These are phyloP conservation scores for Dasyprocta punctata DNA, from an alignment of 2,113 vertebrate species.

Conservation along the genomic window DNA sequence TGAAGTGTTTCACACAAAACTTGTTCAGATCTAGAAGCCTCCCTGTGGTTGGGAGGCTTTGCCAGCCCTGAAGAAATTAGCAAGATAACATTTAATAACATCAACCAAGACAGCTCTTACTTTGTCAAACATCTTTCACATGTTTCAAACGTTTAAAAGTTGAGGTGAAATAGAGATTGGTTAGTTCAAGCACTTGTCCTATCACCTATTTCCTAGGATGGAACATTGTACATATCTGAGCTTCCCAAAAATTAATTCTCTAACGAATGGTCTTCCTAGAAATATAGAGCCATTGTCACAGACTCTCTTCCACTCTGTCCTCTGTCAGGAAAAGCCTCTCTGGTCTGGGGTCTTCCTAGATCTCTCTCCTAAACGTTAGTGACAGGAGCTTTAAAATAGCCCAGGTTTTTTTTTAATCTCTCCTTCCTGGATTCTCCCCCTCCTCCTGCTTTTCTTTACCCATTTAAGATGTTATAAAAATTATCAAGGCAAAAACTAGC, in stretches of 20 bases:
- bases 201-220: neutral
- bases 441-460: slow-evolving; percentile 62
- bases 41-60: slow-evolving; percentile 52
- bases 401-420: slow-evolving; percentile 54
- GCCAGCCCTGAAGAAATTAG: slow-evolving; percentile 71
- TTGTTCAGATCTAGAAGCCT: slow-evolving; percentile 58
- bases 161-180: slow-evolving; percentile 34
- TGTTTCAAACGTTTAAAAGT: slow-evolving; percentile 40
- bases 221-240: neutral
- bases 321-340: neutral
- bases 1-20: slow-evolving; percentile 71
- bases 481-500: slow-evolving; percentile 69
- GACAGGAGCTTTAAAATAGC: slow-evolving; percentile 46
- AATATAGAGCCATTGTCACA: neutral
- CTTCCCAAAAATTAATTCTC: neutral
- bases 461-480: slow-evolving; percentile 69
- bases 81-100: slow-evolving; percentile 74
- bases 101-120: neutral
- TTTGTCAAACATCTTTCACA: slow-evolving; percentile 46
- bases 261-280: neutral
- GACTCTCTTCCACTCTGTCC: neutral
- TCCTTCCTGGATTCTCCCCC: neutral
- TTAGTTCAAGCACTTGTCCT: slow-evolving; percentile 15
- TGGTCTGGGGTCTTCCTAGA: neutral
- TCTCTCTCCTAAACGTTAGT: neutral